Evolutionary conservation across 2,888 invertebrate species (phyloP).

Genomic region (Stictocephala bisonia): DNA sequence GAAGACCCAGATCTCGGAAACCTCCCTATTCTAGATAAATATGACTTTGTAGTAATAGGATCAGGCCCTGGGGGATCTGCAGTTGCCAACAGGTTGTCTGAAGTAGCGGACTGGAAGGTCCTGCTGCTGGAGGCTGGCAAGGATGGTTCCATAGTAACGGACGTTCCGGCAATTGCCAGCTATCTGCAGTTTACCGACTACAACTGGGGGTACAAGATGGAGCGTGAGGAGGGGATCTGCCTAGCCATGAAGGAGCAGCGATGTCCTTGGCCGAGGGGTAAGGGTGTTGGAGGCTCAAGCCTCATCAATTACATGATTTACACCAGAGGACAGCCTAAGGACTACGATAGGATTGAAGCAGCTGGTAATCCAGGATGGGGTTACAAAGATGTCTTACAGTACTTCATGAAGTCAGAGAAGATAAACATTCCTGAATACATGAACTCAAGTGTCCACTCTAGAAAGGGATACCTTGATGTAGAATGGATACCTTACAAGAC

Average conservation of each 20-base stretch:
- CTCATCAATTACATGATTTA: constrained; percentile 73
- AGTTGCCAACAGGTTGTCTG: constrained; percentile 76
- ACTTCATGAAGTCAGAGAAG: constrained; percentile 62
- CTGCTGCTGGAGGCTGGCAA: constrained; percentile 75
- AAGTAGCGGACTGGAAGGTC: constrained; percentile 71
- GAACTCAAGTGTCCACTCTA: constrained; percentile 70
- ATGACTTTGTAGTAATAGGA: constrained; percentile 66
- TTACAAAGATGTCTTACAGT: constrained; percentile 62
- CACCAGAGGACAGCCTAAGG: constrained; percentile 58
- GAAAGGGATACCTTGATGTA: constrained; percentile 76
- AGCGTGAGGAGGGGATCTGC: constrained; percentile 72
- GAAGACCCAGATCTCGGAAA: constrained; percentile 55
- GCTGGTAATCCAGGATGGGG: constrained; percentile 65
- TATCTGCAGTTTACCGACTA: constrained; percentile 71
- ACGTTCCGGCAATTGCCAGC: constrained; percentile 70
- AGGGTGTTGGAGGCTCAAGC: constrained; percentile 64
- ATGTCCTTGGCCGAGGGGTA: constrained; percentile 59
- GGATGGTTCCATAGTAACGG: constrained; percentile 68
- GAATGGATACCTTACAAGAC: constrained; percentile 74
- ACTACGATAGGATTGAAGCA: constrained; percentile 58
- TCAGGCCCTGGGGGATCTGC: constrained; percentile 79
- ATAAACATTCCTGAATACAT: constrained; percentile 54
- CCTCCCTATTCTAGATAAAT: constrained; percentile 54
- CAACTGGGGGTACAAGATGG: constrained; percentile 78
- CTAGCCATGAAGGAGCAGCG: constrained; percentile 63